Percentiles rank a stretch among this genome's conserved stretches.
phyloP scores from a whole-genome alignment of 2,113 vertebrate genomes.

The Ciconia stormi region DNA sequence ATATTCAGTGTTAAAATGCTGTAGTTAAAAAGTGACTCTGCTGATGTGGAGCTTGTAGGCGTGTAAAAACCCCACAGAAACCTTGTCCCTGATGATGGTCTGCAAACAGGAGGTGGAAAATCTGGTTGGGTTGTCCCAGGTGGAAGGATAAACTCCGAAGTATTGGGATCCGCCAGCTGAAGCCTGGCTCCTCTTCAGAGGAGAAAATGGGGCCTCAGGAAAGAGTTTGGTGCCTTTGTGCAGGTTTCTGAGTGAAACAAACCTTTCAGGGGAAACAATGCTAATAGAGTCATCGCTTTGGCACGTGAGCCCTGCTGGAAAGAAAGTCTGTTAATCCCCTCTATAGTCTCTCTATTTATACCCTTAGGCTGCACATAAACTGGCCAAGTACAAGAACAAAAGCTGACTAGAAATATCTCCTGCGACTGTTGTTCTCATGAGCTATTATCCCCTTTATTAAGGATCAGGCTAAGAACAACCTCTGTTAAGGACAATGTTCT shows the following conservation, averaged over 20 bases:
- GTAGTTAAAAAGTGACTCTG: not conserved
- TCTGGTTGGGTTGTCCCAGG: not conserved
- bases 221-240: constrained; percentile 11
- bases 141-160: not conserved
- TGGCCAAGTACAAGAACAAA: constrained; percentile 54
- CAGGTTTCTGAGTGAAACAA: constrained; percentile 18
- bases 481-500: constrained; percentile 31
- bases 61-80: not conserved
- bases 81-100: not conserved
- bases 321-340: constrained; percentile 56
- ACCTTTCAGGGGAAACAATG: constrained; percentile 34
- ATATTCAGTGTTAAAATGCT: not conserved
- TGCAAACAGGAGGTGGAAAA: not conserved
- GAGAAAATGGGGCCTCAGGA: not conserved
- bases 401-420: constrained; percentile 41
- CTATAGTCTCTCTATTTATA: constrained; percentile 43
- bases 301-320: constrained; percentile 13
- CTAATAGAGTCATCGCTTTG: constrained; percentile 44
- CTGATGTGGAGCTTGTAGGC: not conserved
- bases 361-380: constrained; percentile 48
- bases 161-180: not conserved
- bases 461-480: constrained; percentile 48
- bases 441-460: constrained; percentile 51
- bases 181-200: not conserved
- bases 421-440: constrained; percentile 45